Conservation (phyloP, 2,797 vertebrate genomes). For the Lophius americanus region DNA sequence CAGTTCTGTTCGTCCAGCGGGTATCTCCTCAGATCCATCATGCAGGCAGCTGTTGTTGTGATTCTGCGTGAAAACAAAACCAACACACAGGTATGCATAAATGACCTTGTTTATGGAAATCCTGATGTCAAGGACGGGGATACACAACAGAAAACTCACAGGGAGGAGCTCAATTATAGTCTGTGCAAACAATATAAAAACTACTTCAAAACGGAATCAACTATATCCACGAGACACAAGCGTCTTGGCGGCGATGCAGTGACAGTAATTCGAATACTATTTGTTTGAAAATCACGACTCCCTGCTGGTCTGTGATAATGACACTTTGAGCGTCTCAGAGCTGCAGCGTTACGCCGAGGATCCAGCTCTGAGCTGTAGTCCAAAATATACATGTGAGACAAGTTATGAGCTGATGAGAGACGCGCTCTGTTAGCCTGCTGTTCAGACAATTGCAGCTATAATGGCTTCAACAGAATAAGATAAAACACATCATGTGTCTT, state of each 20-base stretch:
- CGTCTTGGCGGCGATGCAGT: conserved; percentile 1
- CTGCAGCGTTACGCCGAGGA: conserved; percentile 14
- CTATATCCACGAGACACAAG: conserved; percentile 5
- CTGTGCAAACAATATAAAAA: neutral
- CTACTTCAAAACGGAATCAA: neutral
- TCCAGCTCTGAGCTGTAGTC: conserved; percentile 34
- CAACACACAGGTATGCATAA: neutral
- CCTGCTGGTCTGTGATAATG: conserved; percentile 33
- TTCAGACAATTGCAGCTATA: conserved; percentile 48
- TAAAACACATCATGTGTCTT: conserved; percentile 11
- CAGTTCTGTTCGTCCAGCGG: conserved; percentile 98
- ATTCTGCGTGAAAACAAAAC: conserved; percentile 84
- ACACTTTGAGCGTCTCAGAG: conserved; percentile 5
- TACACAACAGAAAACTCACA: neutral
- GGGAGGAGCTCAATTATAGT: neutral
- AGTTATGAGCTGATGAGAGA: conserved; percentile 32
- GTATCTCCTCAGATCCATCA: conserved; percentile 99
- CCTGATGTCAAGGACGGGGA: neutral
- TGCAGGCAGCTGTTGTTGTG: conserved; percentile 98
- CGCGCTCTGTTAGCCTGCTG: conserved; percentile 45
- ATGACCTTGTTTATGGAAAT: conserved; percentile 1
- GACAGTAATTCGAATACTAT: conserved; percentile 10
- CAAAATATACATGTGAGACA: conserved; percentile 34
- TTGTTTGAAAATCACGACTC: conserved; percentile 16
- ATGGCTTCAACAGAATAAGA: conserved; percentile 48